These are phyloP conservation scores for Natator depressus DNA, from an alignment of 2,113 vertebrate genomes.

Conservation along the genomic window DNA sequence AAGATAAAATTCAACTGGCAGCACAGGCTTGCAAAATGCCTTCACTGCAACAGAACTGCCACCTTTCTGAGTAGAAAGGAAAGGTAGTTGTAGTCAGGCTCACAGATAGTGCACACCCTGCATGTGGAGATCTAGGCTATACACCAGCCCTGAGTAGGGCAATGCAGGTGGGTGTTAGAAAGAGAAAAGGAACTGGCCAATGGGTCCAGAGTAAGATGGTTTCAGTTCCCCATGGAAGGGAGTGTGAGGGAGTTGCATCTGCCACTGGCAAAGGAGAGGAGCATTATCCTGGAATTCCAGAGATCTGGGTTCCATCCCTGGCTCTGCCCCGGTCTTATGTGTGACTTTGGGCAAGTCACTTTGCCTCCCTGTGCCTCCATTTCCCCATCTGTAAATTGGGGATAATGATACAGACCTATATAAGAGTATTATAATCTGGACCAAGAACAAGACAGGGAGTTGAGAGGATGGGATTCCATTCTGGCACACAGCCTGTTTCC, in stretches of 20 bases:
- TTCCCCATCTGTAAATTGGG: not conserved
- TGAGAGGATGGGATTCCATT: not conserved
- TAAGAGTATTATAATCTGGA: not conserved
- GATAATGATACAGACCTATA: not conserved
- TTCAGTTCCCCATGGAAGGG: fast-evolving
- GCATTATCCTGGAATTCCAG: not conserved
- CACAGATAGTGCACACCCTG: not conserved
- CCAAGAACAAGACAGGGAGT: not conserved
- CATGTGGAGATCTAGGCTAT: not conserved
- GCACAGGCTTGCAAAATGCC: not conserved
- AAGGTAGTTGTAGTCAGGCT: fast-evolving
- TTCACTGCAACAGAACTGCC: not conserved
- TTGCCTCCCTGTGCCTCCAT: conserved; percentile 30
- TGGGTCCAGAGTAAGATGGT: not conserved
- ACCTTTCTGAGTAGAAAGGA: not conserved
- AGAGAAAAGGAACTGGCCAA: not conserved
- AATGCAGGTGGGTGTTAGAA: not conserved
- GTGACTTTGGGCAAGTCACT: not conserved
- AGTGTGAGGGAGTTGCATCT: fast-evolving
- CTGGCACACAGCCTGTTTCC: not conserved
- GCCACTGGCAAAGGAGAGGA: not conserved
- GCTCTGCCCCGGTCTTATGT: not conserved
- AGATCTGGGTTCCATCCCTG: not conserved
- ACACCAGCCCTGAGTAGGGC: not conserved
- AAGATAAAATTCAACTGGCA: not conserved